Evolutionary conservation across 2,888 invertebrate species (phyloP).

Genomic region (Pyrrhosoma nymphula): DNA sequence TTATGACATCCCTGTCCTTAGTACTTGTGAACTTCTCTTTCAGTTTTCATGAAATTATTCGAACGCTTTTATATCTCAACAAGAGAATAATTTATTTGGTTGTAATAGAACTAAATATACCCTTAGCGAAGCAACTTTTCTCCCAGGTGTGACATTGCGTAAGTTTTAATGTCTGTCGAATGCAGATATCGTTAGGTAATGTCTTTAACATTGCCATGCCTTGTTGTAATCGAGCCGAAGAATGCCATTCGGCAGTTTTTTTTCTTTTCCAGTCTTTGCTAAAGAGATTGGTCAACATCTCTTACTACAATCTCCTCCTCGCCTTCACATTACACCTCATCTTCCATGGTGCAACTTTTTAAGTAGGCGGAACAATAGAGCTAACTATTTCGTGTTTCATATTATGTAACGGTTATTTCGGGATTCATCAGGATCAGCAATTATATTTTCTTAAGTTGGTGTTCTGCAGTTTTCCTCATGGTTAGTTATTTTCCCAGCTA

Average conservation of each 20-base stretch:
- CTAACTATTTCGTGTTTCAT: not conserved
- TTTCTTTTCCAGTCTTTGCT: not conserved
- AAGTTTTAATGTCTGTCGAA: not conserved
- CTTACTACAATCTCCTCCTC: not conserved
- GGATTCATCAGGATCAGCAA: not conserved
- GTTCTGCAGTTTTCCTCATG: not conserved
- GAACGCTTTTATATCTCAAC: not conserved
- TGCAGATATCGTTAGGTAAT: constrained; percentile 38
- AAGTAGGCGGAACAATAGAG: not conserved
- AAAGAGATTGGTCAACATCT: not conserved
- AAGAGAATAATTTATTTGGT: not conserved
- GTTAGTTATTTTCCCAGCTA: not conserved
- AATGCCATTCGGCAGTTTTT: constrained; percentile 33
- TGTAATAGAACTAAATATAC: not conserved
- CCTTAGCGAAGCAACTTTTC: constrained; percentile 43
- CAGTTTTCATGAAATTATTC: not conserved
- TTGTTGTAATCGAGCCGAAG: constrained; percentile 28
- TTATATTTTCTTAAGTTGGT: not conserved
- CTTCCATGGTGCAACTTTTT: not conserved
- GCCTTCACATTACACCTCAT: not conserved
- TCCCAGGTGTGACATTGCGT: not conserved
- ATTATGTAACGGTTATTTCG: not conserved
- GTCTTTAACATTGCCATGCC: not conserved
- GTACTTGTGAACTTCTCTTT: not conserved
- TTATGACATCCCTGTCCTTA: not conserved